phyloP scores from a whole-genome alignment of 2,113 vertebrate species.

The Grammomys surdaster region DNA sequence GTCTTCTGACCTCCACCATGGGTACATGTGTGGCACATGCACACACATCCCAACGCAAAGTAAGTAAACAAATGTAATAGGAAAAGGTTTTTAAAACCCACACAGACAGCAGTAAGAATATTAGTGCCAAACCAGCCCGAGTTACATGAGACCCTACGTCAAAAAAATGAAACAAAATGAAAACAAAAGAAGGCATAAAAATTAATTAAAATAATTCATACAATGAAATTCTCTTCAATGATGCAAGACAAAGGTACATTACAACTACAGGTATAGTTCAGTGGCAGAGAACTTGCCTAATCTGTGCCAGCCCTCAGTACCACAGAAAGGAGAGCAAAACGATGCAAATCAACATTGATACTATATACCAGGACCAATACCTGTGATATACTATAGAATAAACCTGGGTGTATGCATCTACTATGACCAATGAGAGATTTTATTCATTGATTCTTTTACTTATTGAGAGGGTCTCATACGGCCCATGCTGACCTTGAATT shows the following conservation, averaged over 20 bases:
- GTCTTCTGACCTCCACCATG: neutral
- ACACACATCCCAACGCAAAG: neutral
- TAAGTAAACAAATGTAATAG: neutral
- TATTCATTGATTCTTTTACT: neutral
- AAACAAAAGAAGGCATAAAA: neutral
- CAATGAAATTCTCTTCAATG: conserved; percentile 9
- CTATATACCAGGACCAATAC: neutral
- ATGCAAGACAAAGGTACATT: conserved; percentile 9
- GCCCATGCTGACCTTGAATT: neutral
- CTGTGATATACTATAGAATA: neutral
- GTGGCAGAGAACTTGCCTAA: neutral
- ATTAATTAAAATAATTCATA: neutral
- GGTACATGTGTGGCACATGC: neutral
- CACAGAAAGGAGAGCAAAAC: neutral
- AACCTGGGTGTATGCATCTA: neutral
- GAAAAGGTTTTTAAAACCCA: neutral
- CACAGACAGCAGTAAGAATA: neutral
- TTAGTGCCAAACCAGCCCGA: neutral
- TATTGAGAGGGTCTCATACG: neutral
- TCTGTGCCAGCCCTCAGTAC: neutral
- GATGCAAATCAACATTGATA: neutral
- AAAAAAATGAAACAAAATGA: neutral
- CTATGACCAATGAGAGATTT: neutral
- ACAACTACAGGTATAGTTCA: neutral
- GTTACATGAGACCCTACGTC: neutral